These are phyloP conservation scores for Hypanus sabinus DNA, from an alignment of 2,113 vertebrate genomes.

Conservation along the genomic window DNA sequence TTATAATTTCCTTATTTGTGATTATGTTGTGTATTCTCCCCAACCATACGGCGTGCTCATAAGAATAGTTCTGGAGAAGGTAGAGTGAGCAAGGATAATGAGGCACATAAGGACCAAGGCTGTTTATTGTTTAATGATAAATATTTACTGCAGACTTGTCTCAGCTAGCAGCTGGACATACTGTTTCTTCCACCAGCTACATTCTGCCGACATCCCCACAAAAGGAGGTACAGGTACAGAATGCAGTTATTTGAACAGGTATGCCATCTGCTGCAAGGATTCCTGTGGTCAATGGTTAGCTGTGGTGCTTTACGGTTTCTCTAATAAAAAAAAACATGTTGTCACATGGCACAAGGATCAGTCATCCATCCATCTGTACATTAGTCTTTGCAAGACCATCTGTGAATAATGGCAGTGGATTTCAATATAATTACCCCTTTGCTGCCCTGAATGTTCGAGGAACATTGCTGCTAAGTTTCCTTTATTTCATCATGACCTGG, in stretches of 20 bases:
- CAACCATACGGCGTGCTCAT: background rate
- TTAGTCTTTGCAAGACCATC: background rate
- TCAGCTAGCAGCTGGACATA: background rate
- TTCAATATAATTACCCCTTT: background rate
- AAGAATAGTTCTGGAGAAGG: background rate
- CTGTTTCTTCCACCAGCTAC: too few species aligned
- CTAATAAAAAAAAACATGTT: background rate
- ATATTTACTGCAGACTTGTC: background rate
- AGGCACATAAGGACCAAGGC: background rate
- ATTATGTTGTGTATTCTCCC: background rate
- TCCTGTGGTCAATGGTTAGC: background rate
- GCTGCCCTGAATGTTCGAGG: background rate
- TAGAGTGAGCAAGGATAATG: background rate
- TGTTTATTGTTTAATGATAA: background rate
- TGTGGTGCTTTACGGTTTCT: background rate
- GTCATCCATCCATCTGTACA: too few species aligned
- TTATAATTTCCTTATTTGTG: background rate
- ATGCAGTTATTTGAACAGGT: background rate
- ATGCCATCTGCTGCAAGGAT: background rate
- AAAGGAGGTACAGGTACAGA: background rate
- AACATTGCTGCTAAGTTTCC: too few species aligned
- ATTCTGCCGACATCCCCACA: background rate
- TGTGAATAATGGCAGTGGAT: background rate
- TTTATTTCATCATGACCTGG: too few species aligned
- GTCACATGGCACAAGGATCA: background rate